Evolutionary conservation across 2,113 vertebrate species (phyloP).

Genomic region (Ictalurus punctatus): DNA sequence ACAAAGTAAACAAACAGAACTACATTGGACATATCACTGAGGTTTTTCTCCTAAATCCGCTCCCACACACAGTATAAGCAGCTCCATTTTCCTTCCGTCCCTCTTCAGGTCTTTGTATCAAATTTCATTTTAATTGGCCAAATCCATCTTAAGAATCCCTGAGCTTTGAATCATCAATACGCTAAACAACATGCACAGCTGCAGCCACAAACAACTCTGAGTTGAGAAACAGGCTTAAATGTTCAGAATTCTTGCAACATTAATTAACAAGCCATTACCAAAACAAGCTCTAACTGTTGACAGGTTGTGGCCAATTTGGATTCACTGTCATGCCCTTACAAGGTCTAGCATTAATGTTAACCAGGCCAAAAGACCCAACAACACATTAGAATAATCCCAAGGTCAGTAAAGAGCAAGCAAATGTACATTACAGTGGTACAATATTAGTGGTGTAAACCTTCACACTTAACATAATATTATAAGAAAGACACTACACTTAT

Average conservation of each 20-base stretch:
- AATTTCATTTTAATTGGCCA: slow-evolving; percentile 51
- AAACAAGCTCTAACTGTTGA: slow-evolving; percentile 36
- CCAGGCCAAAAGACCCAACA: slow-evolving; percentile 23
- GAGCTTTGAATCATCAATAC: slow-evolving; percentile 46
- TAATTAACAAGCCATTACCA: slow-evolving; percentile 56
- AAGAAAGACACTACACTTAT: too few species aligned
- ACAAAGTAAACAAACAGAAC: slow-evolving; percentile 7
- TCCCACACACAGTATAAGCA: slow-evolving; percentile 11
- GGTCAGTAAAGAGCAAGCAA: neutral
- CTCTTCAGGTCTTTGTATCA: slow-evolving; percentile 40
- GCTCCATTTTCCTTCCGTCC: slow-evolving; percentile 23
- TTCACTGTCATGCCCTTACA: slow-evolving; percentile 29
- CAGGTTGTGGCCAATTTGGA: slow-evolving; percentile 39
- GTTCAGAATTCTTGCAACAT: slow-evolving; percentile 46
- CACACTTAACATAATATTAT: neutral
- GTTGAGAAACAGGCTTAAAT: slow-evolving; percentile 31
- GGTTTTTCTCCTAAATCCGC: slow-evolving; percentile 17
- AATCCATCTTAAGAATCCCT: slow-evolving; percentile 37
- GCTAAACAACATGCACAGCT: slow-evolving; percentile 32
- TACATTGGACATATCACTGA: neutral
- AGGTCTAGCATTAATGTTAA: slow-evolving; percentile 31
- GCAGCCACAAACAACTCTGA: slow-evolving; percentile 13
- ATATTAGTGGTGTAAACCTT: neutral
- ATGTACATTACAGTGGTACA: neutral
- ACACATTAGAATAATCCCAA: neutral